Evolutionary conservation across 2,888 invertebrate genomes (phyloP), one percentile per base, ranked within the genome.

Genomic region (Drosophila longiperda): DNA sequence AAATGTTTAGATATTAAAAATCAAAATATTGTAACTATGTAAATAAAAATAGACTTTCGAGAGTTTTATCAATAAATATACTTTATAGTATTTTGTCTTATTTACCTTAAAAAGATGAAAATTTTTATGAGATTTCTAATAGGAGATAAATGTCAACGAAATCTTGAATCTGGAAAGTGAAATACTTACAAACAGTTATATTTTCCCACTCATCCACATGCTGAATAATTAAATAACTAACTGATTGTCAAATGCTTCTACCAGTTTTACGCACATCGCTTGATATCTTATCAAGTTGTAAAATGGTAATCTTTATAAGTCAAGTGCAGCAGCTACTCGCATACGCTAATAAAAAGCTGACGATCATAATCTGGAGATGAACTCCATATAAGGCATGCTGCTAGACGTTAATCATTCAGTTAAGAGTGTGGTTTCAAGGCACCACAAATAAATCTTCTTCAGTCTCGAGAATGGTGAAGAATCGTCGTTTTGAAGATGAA

Each of bases 401-500:
- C 61, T 17, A 15, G n/a, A 29, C 20, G 40, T 15, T 20, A 11
- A 59, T 49, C 29, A 50, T 34, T 72, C 52, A 78, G 78, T 78
- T 65, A 29, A n/a, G 40, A 0, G 23, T 36, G 23, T 52, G 49
- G 23, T 66, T 34, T 67, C 33, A 52, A 26, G 20, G 23, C 23
- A 23, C 11, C 26, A n/a, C 15, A 42, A 49, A 42, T 42, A 42
- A 55, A 15, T n/a, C 17, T 8, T 36, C 32, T 8, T 45, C 7
- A 34, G 50, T 42, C n/a, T 66, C 33, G 8, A 62, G 49, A 57
- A 86, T 89, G 74, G 89, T 81, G 29, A 92, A 91, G 72, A 92
- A 92, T 89, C 91, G 92, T 55, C 90, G 93, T 20, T 92, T 80
- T 65, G 93, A 92, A 64, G 78, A 85, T 55, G 79, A 83, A 87